Base-by-base conservation (phyloP, 2,113 vertebrate genomes). In the Salvator merianae region DNA sequence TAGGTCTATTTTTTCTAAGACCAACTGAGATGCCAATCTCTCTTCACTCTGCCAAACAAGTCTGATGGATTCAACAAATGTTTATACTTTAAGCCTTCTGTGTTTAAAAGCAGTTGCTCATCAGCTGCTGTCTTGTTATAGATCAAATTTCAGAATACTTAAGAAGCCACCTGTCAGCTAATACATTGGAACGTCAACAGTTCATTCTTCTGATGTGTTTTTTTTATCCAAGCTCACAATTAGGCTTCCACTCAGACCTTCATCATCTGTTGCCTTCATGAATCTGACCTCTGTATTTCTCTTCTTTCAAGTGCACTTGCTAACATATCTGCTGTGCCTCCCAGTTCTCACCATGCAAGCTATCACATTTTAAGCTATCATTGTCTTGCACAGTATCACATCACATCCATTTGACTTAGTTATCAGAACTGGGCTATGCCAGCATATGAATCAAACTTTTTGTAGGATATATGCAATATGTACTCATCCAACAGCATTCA, bases 131-230 rank as follows among this genome's bases (percentile, higher is more conserved):
- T 86, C 85, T 88, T 73, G 2, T 81, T 77, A 79, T 79, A 84
- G 87, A 93, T 94, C 91, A 87, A 81, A 83, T 94, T 89, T 94
- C 89, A 93, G 71, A 71, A 77, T 73, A 94, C 90, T 91, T 85
- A 91, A 86, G 91, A 92, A 90, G 91, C 94, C 95, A 86, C 92
- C 95, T 93, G 93, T 94, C 73, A 87, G 73, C 86, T 92, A 89
- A 89, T 83, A 82, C 70, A 30, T 53, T 86, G 89, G 83, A 93
- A 88, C 77, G 83, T 84, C 68, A 83, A 86, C 85, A 77, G 88
- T 95, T 93, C 86, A 90, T 95, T 91, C 86, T 93, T 86, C 86
- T 88, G 88, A 79, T 92, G 90, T 90, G 76, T 90, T 86, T 86
- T 84, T 62, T 68, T 86, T 47, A 5, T 9, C 73, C 34, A 34